These are phyloP conservation scores for Mesodorylaimus sp. DNA, from an alignment of 2,888 invertebrate genomes.

Conservation along the genomic window DNA sequence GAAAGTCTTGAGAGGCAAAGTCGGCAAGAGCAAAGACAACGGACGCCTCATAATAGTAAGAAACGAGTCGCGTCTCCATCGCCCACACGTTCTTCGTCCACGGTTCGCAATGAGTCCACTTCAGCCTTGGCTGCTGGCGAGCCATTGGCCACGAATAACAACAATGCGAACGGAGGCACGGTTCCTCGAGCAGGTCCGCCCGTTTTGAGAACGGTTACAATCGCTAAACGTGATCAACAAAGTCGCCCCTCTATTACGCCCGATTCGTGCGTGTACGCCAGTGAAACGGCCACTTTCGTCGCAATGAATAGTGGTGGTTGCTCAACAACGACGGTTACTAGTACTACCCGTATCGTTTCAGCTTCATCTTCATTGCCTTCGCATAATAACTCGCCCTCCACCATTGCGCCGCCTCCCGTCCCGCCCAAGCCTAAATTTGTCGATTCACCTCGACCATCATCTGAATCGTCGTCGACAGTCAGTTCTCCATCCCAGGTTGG, in stretches of 20 bases:
- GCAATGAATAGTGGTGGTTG: neutral
- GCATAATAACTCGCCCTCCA: neutral
- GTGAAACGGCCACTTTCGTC: neutral
- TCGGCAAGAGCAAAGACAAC: neutral
- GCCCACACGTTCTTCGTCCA: neutral
- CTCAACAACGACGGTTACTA: neutral
- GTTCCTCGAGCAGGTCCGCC: too few relatives aligned
- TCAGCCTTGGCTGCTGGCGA: too few relatives aligned
- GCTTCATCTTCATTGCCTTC: neutral
- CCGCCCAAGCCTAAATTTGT: slow-evolving; percentile 8
- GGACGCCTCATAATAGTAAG: neutral
- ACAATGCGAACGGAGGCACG: too few relatives aligned
- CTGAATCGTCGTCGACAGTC: neutral
- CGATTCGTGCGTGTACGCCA: neutral
- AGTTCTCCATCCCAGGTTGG: too few relatives aligned
- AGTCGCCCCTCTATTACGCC: neutral
- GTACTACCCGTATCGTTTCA: neutral
- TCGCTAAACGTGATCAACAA: too few relatives aligned
- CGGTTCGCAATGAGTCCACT: too few relatives aligned
- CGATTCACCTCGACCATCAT: neutral
- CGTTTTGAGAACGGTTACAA: too few relatives aligned
- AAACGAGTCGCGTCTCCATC: too few relatives aligned
- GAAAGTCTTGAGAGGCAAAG: slow-evolving; percentile 21
- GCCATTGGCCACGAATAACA: too few relatives aligned
- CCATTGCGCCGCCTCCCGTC: slow-evolving; percentile 7